Evolutionary conservation across 1,140 invertebrate genomes (phyloP).

Genomic region (Holcopasites calliopsidis): DNA sequence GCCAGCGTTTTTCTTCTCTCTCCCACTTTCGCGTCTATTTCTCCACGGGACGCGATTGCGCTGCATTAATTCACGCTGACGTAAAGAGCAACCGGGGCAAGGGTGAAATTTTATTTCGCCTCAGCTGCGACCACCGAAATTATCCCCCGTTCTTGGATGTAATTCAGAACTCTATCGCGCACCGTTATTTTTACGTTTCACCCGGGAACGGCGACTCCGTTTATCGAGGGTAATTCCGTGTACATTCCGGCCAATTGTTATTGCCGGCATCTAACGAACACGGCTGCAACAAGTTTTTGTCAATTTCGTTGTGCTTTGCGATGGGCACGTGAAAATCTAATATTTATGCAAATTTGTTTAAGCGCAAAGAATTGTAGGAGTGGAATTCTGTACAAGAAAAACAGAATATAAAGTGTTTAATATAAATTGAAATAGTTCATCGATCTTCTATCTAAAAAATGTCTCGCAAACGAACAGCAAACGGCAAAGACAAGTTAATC

Average conservation of each 20-base stretch:
- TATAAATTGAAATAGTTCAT: no score
- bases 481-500: no score
- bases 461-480: no score
- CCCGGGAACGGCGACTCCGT: not conserved
- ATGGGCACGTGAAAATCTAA: no score
- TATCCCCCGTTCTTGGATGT: not conserved
- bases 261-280: not conserved
- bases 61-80: not conserved
- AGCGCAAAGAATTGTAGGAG: no score
- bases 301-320: no score
- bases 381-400: no score
- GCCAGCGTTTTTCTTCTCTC: not conserved
- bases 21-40: not conserved
- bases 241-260: not conserved
- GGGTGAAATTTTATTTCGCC: not conserved
- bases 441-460: not conserved
- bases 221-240: not conserved
- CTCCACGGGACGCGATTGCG: not conserved
- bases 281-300: not conserved
- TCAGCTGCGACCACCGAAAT: not conserved
- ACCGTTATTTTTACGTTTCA: not conserved
- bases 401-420: no score
- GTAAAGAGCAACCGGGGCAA: not conserved
- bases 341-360: no score
- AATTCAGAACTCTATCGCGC: not conserved